These are phyloP conservation scores for Pantelozetes paolii DNA, from an alignment of 2,888 invertebrate species.

Conservation along the genomic window DNA sequence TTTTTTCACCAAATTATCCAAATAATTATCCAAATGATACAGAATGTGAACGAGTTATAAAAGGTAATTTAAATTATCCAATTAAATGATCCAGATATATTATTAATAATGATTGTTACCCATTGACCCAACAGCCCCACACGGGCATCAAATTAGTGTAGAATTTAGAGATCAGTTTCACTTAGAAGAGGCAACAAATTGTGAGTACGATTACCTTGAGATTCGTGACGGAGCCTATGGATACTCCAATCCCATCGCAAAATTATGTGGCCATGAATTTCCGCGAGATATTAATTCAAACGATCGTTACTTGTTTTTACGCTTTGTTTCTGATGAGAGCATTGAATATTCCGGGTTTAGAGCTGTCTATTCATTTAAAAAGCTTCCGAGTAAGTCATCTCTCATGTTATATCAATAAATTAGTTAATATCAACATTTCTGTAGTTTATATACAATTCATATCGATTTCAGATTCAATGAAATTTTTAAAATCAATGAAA, in stretches of 20 bases:
- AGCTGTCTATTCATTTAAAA: constrained; percentile 67
- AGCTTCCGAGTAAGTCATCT: constrained; percentile 57
- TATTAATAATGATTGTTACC: not conserved
- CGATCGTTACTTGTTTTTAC: constrained; percentile 70
- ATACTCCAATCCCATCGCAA: constrained; percentile 64
- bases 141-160: constrained; percentile 60
- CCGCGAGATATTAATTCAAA: constrained; percentile 69
- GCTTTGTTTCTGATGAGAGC: constrained; percentile 73
- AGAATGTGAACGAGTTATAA: constrained; percentile 63
- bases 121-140: constrained; percentile 51
- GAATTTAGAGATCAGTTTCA: constrained; percentile 76
- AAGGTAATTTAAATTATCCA: constrained; percentile 58
- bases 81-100: not conserved
- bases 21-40: constrained; percentile 64
- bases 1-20: constrained; percentile 68
- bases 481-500: no score
- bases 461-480: no score
- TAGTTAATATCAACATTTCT: not conserved
- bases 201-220: constrained; percentile 75
- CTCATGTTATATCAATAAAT: not conserved
- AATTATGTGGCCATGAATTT: constrained; percentile 67
- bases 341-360: constrained; percentile 74
- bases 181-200: constrained; percentile 64
- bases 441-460: no score
- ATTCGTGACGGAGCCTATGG: constrained; percentile 76